A percentile compares a stretch with the other conserved stretches of the same genome.
Conservation (phyloP, 2,113 vertebrate species). For the Dascyllus trimaculatus region DNA sequence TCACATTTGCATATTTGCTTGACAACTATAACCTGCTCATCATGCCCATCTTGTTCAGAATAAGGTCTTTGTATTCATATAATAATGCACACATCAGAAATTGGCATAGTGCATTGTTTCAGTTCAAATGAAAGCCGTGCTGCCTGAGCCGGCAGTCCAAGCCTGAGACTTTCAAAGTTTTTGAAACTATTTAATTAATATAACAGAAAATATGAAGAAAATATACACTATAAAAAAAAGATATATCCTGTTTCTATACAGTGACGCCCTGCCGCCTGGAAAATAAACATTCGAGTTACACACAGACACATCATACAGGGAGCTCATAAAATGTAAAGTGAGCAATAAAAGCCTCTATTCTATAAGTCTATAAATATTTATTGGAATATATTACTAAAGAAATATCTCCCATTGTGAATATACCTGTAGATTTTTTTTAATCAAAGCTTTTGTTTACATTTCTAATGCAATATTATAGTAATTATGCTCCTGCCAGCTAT, state of each 20-base stretch:
- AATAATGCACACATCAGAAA: conserved; percentile 69
- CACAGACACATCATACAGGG: conserved; percentile 9
- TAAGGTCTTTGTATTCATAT: conserved; percentile 69
- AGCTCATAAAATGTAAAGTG: conserved; percentile 11
- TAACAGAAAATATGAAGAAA: conserved; percentile 31
- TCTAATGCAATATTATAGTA: conserved; percentile 26
- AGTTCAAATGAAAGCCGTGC: conserved; percentile 54
- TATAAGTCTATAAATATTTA: conserved; percentile 41
- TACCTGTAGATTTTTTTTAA: conserved; percentile 21
- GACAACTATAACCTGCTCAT: conserved; percentile 80
- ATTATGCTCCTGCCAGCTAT: conserved; percentile 16
- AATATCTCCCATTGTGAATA: conserved; percentile 20
- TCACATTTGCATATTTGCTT: conserved; percentile 77
- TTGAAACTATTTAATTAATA: conserved; percentile 50
- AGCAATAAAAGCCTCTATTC: conserved; percentile 23
- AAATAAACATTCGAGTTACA: conserved; percentile 24
- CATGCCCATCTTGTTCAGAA: conserved; percentile 72
- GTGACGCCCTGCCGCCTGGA: not conserved
- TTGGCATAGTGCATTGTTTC: conserved; percentile 71
- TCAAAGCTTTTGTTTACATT: conserved; percentile 18
- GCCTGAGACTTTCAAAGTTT: conserved; percentile 34
- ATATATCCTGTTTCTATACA: conserved; percentile 13
- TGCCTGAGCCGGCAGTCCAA: conserved; percentile 35
- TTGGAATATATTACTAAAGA: conserved; percentile 11
- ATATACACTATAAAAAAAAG: conserved; percentile 31